Base-by-base conservation (phyloP, 2,113 vertebrate species). In the Thunnus thynnus region DNA sequence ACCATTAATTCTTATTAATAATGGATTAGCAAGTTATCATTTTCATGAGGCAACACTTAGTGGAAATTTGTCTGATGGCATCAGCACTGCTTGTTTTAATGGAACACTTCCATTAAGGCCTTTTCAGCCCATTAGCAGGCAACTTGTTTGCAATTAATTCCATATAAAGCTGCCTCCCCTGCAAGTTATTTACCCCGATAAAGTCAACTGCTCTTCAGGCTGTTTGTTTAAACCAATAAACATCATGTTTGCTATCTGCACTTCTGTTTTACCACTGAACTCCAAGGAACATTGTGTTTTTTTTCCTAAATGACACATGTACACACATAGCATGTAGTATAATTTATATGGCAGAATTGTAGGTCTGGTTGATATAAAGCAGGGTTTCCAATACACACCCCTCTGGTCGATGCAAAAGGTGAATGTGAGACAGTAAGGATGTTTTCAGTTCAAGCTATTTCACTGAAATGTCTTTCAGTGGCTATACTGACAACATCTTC, bases 1-100 rank as follows among this genome's bases (percentile, higher is more conserved):
- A 89, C 89, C 94, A 94, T 95, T 95, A 48, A 82, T 94, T 91
- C 92, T 88, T 91, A 94, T 95, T 94, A 95, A 95, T 95, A 94
- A 96, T 95, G 85, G 86, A 96, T 95, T 91, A 94, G 90, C 86
- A 86, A 88, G 87, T 94, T 93, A 94, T 93, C 92, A 91, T 95
- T 94, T 94, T 93, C 92, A 88, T 75, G 90, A 86, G 80, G 78
- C 91, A 88, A 91, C 91, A 88, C 94, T 94, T 92, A 93, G 90
- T 81, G 91, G 88, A 87, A 87, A 93, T 92, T 88, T 88, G 93
- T 94, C 91, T 89, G 91, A 93, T 91, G 90, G 88, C 87, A 94
- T 93, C 90, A 91, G 89, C 78, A 80, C 80, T 66, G 88, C 77
- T 88, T 87, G 88, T 90, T 94, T 93, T 93, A 94, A 94, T 89